Evolutionary conservation across 2,797 vertebrate genomes (phyloP).

Genomic region (Parauchenoglanis ngamensis): DNA sequence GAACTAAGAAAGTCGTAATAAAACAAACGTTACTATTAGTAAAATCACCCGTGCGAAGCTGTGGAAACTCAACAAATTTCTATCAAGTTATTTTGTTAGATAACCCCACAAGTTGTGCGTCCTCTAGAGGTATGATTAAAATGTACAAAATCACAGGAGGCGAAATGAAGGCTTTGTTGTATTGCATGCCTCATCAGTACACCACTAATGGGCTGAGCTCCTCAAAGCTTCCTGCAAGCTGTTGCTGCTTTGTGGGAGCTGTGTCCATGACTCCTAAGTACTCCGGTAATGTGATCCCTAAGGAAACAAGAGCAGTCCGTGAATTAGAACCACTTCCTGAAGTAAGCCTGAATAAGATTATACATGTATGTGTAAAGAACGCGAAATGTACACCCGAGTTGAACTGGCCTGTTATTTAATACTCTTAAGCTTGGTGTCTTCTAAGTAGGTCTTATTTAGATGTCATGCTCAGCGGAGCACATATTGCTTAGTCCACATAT

Average conservation of each 20-base stretch:
- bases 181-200: neutral
- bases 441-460: neutral
- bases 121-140: neutral
- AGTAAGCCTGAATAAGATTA: neutral
- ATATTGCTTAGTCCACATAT: neutral
- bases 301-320: constrained; percentile 62
- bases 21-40: neutral
- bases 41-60: neutral
- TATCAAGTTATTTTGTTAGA: neutral
- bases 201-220: constrained; percentile 41
- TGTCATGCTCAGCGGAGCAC: neutral
- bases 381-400: neutral
- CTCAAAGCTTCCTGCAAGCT: constrained; percentile 37
- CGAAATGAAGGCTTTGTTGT: neutral
- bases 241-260: constrained; percentile 54
- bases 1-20: neutral
- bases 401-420: neutral
- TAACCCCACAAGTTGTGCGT: neutral
- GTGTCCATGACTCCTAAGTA: constrained; percentile 43
- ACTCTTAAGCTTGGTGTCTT: too few relatives aligned
- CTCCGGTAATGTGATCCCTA: constrained; percentile 65
- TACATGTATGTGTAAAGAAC: neutral
- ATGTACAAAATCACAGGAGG: neutral
- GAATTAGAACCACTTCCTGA: neutral
- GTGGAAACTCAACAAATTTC: neutral